Base-by-base conservation (phyloP, 2,113 vertebrate genomes). In the Pseudopodoces humilis region DNA sequence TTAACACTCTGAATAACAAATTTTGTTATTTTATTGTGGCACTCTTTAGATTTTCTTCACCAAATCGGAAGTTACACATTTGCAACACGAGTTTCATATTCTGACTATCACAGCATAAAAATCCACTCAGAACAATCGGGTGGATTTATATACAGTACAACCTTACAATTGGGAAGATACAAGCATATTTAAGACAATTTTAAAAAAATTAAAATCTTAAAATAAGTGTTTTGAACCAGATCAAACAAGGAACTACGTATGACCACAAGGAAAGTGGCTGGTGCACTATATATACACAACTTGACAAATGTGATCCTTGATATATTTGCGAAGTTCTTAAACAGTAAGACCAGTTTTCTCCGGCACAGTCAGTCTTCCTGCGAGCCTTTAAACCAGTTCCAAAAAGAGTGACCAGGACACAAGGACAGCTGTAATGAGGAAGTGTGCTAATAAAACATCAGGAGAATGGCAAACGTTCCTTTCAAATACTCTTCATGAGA, bases 401-500 rank as follows among this genome's bases (percentile, higher is more conserved):
- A 58, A 71, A 94, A 70, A 75, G 43, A 87, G 50, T 47, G 74
- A 74, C 76, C 93, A 74, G 70, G 85, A 91, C 95, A 96, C 78
- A 71, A 94, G 92, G 94, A 95, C 95, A 78, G 94, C 87, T 88
- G 52, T 72, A 72, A 82, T n/a, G 33, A 77, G 65, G 30, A 93
- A 97, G 85, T 92, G 85, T 49, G 82, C 84, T 72, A 76, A 71
- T 76, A 94, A 94, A 96, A 96, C 88, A 84, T 94, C 74, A 56
- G 28, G 50, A 95, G 82, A 96, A 94, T 71, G 95, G 70, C 78
- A 82, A 86, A 69, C 30, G 47, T 93, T 91, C 94, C 84, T 85
- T 89, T 87, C 95, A 98, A 39, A 95, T 90, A 97, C 96, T 97
- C 97, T 55, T 92, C 96, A 91, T 12, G 56, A 96, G 84, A 96